These are phyloP conservation scores for Bradypus variegatus DNA, from an alignment of 2,797 vertebrate genomes.

Conservation along the genomic window DNA sequence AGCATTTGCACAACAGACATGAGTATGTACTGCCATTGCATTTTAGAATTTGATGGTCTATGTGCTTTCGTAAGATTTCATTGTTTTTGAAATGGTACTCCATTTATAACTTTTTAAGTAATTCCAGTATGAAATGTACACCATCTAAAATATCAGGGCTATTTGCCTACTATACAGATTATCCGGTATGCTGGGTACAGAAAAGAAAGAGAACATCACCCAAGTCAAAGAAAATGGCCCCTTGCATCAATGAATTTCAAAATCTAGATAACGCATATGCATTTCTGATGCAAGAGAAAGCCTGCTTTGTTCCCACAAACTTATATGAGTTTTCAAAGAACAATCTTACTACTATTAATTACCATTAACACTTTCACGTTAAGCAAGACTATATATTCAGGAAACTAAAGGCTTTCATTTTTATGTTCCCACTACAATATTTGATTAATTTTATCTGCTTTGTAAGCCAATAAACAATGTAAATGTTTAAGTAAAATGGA, in stretches of 20 bases:
- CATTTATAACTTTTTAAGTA: neutral
- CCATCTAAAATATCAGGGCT: neutral
- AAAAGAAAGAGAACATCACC: neutral
- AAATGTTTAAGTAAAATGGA: neutral
- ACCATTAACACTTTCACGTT: neutral
- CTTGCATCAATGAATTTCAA: neutral
- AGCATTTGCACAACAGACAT: neutral
- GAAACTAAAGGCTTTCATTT: neutral
- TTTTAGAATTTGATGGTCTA: neutral
- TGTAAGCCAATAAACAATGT: neutral
- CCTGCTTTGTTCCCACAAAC: neutral
- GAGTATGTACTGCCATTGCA: neutral
- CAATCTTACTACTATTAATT: neutral
- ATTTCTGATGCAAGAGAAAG: conserved; percentile 13
- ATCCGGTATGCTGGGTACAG: neutral
- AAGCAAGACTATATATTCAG: neutral
- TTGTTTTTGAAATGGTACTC: neutral
- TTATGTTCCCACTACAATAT: neutral
- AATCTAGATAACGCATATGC: neutral
- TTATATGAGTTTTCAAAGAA: neutral
- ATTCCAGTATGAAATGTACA: neutral
- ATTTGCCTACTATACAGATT: neutral
- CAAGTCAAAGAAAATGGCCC: neutral
- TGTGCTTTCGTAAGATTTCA: neutral
- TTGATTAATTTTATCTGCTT: neutral